Conservation (phyloP, 2,797 vertebrate genomes). For the Lutjanus argentimaculatus region DNA sequence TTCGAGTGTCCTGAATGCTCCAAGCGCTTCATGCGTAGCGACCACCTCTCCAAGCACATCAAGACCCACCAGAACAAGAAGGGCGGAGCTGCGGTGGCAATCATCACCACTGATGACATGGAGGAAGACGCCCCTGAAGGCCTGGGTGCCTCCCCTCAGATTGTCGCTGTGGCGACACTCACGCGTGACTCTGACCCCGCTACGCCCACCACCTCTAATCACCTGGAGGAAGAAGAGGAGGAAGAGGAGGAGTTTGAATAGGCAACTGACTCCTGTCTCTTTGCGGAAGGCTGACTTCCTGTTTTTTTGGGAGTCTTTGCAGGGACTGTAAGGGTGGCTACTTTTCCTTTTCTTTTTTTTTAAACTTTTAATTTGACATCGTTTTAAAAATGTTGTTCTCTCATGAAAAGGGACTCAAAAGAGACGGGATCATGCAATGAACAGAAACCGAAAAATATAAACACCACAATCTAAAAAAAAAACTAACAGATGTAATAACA, state of each 20-base stretch:
- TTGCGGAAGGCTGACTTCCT: conserved; percentile 62
- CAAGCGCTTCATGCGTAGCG: conserved; percentile 99
- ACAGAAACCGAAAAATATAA: conserved; percentile 84
- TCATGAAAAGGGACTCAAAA: conserved; percentile 73
- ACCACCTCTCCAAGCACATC: conserved; percentile 99
- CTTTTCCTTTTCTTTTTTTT: conserved; percentile 44
- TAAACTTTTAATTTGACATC: conserved; percentile 42
- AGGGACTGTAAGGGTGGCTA: conserved; percentile 49
- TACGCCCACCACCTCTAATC: conserved; percentile 95
- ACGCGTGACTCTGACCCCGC: conserved; percentile 97
- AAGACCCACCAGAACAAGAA: conserved; percentile 99
- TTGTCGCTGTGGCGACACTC: conserved; percentile 93
- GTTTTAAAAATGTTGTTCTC: conserved; percentile 57
- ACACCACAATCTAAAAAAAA: conserved; percentile 75
- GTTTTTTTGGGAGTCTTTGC: conserved; percentile 72
- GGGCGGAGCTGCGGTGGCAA: conserved; percentile 93
- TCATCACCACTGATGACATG: conserved; percentile 98
- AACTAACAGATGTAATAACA: conserved; percentile 72
- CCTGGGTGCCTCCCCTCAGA: conserved; percentile 94
- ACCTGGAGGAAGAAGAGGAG: conserved; percentile 92
- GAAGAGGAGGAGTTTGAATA: conserved; percentile 87
- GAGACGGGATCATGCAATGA: conserved; percentile 66
- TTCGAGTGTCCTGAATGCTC: conserved; percentile 99
- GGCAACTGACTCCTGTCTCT: conserved; percentile 32
- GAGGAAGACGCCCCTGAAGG: conserved; percentile 94